These are phyloP conservation scores for Gadopsis bispinosus DNA, from an alignment of 2,797 vertebrate genomes.

Conservation along the genomic window DNA sequence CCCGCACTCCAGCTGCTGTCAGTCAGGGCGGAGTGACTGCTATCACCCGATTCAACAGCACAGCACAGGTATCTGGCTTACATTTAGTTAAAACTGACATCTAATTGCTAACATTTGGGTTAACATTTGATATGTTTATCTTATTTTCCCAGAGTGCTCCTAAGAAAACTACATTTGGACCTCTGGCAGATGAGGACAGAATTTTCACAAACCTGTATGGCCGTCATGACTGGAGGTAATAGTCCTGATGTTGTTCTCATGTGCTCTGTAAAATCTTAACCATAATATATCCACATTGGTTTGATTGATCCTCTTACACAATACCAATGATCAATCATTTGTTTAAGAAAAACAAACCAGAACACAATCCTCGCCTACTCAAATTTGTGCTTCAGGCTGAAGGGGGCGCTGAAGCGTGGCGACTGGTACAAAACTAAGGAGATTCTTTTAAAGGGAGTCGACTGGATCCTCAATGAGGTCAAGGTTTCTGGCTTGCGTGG, in stretches of 20 bases:
- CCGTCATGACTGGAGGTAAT: conserved; percentile 95
- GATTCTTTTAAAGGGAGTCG: conserved; percentile 94
- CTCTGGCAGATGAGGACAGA: conserved; percentile 92
- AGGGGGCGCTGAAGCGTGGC: conserved; percentile 90
- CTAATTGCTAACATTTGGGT: not conserved
- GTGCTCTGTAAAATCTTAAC: not conserved
- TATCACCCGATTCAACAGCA: conserved; percentile 82
- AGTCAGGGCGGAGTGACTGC: conserved; percentile 68
- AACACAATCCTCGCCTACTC: not conserved
- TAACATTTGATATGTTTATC: conserved; percentile 7
- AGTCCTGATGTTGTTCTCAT: not conserved
- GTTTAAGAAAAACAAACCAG: not conserved
- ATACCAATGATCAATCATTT: not conserved
- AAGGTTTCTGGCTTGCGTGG: conserved; percentile 93
- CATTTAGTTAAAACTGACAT: not conserved
- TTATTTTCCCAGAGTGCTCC: conserved; percentile 75
- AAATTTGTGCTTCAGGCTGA: conserved; percentile 83
- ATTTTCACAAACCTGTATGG: conserved; percentile 98
- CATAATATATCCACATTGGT: not conserved
- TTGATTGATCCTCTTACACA: not conserved
- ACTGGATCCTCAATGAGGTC: conserved; percentile 96
- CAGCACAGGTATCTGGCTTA: conserved; percentile 71
- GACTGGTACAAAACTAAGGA: conserved; percentile 99
- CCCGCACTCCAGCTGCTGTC: conserved; percentile 72
- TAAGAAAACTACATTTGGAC: conserved; percentile 95